phyloP scores from a whole-genome alignment of 2,888 invertebrate genomes.

The Cylindroiulus punctatus region DNA sequence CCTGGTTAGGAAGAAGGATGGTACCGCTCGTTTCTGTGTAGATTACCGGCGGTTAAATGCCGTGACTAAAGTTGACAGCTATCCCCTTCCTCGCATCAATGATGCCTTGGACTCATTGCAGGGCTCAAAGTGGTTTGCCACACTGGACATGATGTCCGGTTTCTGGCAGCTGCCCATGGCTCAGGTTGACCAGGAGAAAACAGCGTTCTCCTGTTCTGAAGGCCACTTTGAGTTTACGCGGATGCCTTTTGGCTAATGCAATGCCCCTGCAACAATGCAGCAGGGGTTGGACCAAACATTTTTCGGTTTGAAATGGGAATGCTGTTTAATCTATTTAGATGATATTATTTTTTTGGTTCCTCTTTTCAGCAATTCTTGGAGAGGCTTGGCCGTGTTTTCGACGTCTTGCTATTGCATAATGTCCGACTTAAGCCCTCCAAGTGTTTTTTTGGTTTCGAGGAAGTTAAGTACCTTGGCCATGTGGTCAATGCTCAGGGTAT shows the following conservation, averaged over 20 bases:
- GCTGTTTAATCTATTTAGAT: neutral
- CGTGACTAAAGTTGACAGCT: neutral
- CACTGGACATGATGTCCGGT: neutral
- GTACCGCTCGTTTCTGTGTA: neutral
- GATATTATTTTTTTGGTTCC: neutral
- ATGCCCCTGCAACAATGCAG: slow-evolving; percentile 5
- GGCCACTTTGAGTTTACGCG: neutral
- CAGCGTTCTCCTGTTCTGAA: neutral
- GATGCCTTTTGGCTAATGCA: neutral
- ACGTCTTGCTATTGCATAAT: neutral
- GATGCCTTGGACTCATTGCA: neutral
- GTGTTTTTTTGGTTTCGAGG: neutral
- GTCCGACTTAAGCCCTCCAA: neutral
- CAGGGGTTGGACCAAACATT: neutral
- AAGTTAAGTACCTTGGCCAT: slow-evolving; percentile 52
- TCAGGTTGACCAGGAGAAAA: neutral
- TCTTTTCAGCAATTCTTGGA: slow-evolving; percentile 15
- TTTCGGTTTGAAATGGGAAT: neutral
- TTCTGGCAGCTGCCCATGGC: neutral
- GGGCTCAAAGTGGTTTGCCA: neutral
- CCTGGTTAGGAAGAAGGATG: neutral
- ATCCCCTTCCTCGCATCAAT: neutral
- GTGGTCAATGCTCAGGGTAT: neutral
- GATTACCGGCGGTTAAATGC: neutral
- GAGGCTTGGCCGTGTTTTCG: neutral